These are phyloP conservation scores for Coremacera marginata DNA, from an alignment of 2,888 invertebrate genomes.

Conservation along the genomic window DNA sequence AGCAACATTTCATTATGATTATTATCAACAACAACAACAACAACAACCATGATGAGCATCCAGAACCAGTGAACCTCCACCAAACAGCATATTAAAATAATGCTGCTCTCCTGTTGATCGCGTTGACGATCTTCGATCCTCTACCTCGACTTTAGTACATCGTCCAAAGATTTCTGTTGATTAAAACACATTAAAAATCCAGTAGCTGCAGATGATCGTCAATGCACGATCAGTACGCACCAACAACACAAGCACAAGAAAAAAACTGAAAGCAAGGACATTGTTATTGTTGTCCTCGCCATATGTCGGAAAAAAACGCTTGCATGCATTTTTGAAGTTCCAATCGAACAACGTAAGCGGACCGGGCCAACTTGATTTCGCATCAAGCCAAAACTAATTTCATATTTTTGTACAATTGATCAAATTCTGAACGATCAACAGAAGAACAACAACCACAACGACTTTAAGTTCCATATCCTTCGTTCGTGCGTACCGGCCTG, in stretches of 20 bases:
- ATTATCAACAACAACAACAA: constrained; percentile 22
- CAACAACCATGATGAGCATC: not conserved
- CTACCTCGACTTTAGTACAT: not conserved
- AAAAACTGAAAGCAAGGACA: not conserved
- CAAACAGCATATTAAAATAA: constrained; percentile 17
- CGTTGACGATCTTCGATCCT: not conserved
- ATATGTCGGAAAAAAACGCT: not conserved
- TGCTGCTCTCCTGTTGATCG: constrained; percentile 1
- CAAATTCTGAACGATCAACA: constrained; percentile 52
- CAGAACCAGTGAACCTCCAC: not conserved
- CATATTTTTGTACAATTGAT: constrained; percentile 67
- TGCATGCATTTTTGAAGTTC: constrained; percentile 33
- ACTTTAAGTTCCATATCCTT: not conserved
- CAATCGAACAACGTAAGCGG: not conserved
- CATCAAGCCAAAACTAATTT: constrained; percentile 58
- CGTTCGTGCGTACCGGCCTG: not conserved
- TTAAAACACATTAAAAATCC: constrained; percentile 70
- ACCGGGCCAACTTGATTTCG: not conserved
- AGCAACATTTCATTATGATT: constrained; percentile 57
- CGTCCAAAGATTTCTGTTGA: constrained; percentile 50
- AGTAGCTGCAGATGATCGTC: constrained; percentile 62
- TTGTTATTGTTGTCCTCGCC: constrained; percentile 3
- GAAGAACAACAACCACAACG: not conserved
- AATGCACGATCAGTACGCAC: constrained; percentile 14
- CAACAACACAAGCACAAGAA: constrained; percentile 1